phyloP scores from a whole-genome alignment of 2,888 invertebrate species.

The Ptychoptera contaminata region DNA sequence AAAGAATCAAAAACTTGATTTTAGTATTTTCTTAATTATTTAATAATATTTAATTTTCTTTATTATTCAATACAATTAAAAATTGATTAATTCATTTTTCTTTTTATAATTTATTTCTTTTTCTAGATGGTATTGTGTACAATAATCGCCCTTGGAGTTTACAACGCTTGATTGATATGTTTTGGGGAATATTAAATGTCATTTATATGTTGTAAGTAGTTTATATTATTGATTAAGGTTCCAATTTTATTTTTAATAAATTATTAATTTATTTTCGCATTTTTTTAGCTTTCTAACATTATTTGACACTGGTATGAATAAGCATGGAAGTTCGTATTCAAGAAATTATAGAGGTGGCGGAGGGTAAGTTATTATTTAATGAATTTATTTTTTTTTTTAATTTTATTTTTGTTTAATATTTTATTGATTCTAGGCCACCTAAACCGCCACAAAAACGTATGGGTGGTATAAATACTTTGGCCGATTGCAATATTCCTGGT shows the following conservation, averaged over 20 bases:
- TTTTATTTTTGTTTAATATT: too few relatives aligned
- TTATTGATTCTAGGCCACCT: too few relatives aligned
- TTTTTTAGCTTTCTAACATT: conserved; percentile 4
- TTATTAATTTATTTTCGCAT: too few relatives aligned
- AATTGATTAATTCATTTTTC: too few relatives aligned
- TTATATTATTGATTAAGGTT: background rate
- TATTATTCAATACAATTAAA: too few relatives aligned
- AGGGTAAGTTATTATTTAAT: background rate
- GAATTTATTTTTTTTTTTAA: background rate
- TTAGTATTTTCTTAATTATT: too few relatives aligned
- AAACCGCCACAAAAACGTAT: conserved; percentile 3
- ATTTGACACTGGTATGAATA: conserved; percentile 3
- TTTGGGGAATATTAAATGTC: background rate
- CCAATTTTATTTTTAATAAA: background rate
- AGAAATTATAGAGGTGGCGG: conserved; percentile 2
- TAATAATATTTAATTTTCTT: too few relatives aligned
- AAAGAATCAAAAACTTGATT: too few relatives aligned
- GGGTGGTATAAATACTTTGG: conserved; percentile 6
- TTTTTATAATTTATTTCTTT: too few relatives aligned
- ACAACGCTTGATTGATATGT: background rate
- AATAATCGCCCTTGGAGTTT: background rate
- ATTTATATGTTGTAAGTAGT: conserved; percentile 5
- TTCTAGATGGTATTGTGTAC: conserved; percentile 1
- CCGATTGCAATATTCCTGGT: conserved; percentile 8
- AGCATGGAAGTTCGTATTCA: background rate